These are phyloP conservation scores for Enteromius trimaculatus DNA, from an alignment of 2,797 vertebrate genomes.

Conservation along the genomic window DNA sequence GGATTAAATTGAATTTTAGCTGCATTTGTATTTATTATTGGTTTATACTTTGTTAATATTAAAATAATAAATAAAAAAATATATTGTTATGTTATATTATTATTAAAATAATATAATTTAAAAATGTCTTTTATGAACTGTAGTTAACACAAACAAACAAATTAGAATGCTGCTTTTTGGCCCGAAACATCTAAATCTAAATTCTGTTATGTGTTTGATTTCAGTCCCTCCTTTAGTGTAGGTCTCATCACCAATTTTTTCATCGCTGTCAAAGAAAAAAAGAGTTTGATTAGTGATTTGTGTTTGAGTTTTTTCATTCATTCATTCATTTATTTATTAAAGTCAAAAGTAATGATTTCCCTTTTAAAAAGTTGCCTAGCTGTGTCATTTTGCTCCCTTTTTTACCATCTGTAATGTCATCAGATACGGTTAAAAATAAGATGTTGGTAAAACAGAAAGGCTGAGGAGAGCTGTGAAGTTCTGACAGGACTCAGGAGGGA, in stretches of 20 bases:
- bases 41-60: not conserved
- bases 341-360: not conserved
- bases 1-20: too few species aligned
- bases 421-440: conserved; percentile 16
- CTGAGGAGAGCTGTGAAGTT: not conserved
- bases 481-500: conserved; percentile 38
- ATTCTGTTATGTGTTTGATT: not conserved
- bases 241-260: not conserved
- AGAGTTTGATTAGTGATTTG: not conserved
- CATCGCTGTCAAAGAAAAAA: not conserved
- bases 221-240: not conserved
- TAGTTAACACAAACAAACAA: too few species aligned
- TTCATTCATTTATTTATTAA: too few species aligned
- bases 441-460: not conserved
- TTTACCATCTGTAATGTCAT: not conserved
- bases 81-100: too few species aligned
- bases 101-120: too few species aligned
- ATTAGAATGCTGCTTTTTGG: not conserved
- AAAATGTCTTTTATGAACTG: too few species aligned
- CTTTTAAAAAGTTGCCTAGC: not conserved
- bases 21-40: not conserved
- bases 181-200: not conserved
- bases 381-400: not conserved
- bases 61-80: not conserved
- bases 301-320: not conserved